Evolutionary conservation across 1,140 invertebrate species (phyloP).

Genomic region (Rhagoletis zephyria): DNA sequence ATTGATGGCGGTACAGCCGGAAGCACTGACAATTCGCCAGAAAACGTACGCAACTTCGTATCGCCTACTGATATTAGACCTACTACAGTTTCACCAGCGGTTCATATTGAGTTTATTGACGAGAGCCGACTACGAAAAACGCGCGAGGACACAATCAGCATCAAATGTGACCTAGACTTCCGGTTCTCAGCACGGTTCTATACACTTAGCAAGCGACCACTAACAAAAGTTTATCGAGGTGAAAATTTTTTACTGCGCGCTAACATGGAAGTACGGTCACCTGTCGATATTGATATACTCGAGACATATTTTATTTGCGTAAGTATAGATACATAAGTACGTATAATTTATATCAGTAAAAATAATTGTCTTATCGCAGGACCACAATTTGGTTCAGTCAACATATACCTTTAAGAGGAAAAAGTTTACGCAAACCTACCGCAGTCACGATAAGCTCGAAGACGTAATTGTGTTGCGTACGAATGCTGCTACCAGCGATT

Average conservation of each 20-base stretch:
- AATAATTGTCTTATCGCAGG: constrained; percentile 58
- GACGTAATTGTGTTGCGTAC: constrained; percentile 70
- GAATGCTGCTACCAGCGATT: constrained; percentile 65
- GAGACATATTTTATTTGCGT: constrained; percentile 73
- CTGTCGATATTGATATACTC: constrained; percentile 69
- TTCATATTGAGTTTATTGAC: constrained; percentile 70
- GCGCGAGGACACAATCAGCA: constrained; percentile 64
- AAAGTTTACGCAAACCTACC: constrained; percentile 68
- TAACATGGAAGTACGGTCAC: constrained; percentile 65
- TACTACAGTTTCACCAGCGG: constrained; percentile 58
- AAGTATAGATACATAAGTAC: constrained; percentile 58
- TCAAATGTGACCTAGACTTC: constrained; percentile 67
- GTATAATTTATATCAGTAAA: background rate
- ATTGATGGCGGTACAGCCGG: constrained; percentile 59
- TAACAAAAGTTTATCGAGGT: constrained; percentile 66
- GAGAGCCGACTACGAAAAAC: constrained; percentile 69
- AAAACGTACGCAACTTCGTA: constrained; percentile 59
- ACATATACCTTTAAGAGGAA: constrained; percentile 72
- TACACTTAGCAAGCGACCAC: constrained; percentile 65
- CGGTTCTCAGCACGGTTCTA: constrained; percentile 68
- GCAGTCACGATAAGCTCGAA: constrained; percentile 66
- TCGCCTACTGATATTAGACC: constrained; percentile 21
- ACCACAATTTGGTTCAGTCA: constrained; percentile 73
- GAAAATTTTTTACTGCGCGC: constrained; percentile 71
- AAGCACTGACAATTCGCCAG: constrained; percentile 67